Evolutionary conservation across 2,113 vertebrate genomes (phyloP), one percentile per base, ranked within the genome.

Genomic region (Acrocephalus arundinaceus): DNA sequence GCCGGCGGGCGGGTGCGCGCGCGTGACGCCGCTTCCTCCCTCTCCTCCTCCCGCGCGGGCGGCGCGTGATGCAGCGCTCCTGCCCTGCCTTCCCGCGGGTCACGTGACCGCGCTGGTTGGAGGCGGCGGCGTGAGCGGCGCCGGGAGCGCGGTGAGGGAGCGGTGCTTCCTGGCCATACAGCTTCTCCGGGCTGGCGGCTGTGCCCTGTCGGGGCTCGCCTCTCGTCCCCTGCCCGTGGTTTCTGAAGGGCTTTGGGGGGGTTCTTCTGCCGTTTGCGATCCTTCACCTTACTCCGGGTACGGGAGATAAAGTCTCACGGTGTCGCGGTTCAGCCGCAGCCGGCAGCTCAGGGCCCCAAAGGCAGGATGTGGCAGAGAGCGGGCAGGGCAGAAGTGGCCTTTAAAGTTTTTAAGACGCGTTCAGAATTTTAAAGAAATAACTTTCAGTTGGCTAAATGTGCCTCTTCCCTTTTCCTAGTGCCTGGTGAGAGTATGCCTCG

Each of bases 281-380:
- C 3, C 12, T 43, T 15, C 21, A 7, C 28, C 55, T 6, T 1
- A 0, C 18, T 19, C 20, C 4, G 4, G 0, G 25, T 8, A 0
- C 3, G 21, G 14, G 12, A 11, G 27, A 1, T 27, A 1, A 18
- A 4, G 9, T 1, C 1, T 18, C 43, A 0, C 15, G 6, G 35
- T 15, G 43, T 8, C 9, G 41, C n/a, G 20, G 85, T 11, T 35
- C 43, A 6, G 19, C n/a, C 23, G 15, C 48, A 7, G 23, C 13
- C 28, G 20, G 45, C 46, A 11, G n/a, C 57, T 41, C 49, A 0
- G n/a, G 33, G 48, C 39, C 41, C 0, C 43, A 1, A 9, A 1
- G 79, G 33, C 10, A 45, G 46, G 23, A 28, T 14, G 22, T 7
- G 28, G 33, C 33, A 8, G 5, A 11, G 19, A 31, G 18, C 10